A percentile compares a stretch with the other conserved stretches of the same genome.
Evolutionary conservation across 1,140 invertebrate species (phyloP).

Genomic region (Chironomus striatipennis): DNA sequence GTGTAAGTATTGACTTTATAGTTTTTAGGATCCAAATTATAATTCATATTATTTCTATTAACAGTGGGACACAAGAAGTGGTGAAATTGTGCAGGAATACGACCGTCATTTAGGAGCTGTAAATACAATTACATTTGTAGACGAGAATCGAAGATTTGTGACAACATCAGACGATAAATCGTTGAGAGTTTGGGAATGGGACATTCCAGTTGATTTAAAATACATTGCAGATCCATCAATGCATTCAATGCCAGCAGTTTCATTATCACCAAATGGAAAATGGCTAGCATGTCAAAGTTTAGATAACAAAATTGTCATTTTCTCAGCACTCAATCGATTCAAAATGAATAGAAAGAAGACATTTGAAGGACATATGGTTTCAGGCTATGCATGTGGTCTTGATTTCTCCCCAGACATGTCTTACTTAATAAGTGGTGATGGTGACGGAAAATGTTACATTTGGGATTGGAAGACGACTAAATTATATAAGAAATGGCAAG

Average conservation of each 20-base stretch:
- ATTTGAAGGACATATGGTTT: slow-evolving; percentile 98
- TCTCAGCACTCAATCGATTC: slow-evolving; percentile 93
- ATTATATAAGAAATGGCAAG: slow-evolving; percentile 97
- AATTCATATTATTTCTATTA: slow-evolving; percentile 32
- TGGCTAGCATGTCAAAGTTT: slow-evolving; percentile 99
- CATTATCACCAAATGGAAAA: slow-evolving; percentile 91
- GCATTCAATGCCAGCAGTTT: slow-evolving; percentile 98
- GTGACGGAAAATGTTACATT: slow-evolving; percentile 96
- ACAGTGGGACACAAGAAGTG: slow-evolving; percentile 91
- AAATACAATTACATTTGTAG: slow-evolving; percentile 98
- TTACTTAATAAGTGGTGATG: slow-evolving; percentile 97
- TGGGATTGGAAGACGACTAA: slow-evolving; percentile 99
- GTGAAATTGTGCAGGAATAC: slow-evolving; percentile 97
- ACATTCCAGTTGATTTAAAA: slow-evolving; percentile 99
- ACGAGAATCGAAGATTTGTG: slow-evolving; percentile 95
- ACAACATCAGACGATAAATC: slow-evolving; percentile 99
- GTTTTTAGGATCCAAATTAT: background rate
- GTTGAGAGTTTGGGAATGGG: slow-evolving; percentile 99
- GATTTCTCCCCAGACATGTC: slow-evolving; percentile 99
- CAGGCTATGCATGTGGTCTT: slow-evolving; percentile 94
- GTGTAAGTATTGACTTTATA: slow-evolving; percentile 55
- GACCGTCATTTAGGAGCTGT: slow-evolving; percentile 97
- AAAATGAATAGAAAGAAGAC: slow-evolving; percentile 97
- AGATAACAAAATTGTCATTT: slow-evolving; percentile 99
- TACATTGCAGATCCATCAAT: slow-evolving; percentile 99